These are phyloP conservation scores for Typhlichthys subterraneus DNA, from an alignment of 2,797 vertebrate species.

Conservation along the genomic window DNA sequence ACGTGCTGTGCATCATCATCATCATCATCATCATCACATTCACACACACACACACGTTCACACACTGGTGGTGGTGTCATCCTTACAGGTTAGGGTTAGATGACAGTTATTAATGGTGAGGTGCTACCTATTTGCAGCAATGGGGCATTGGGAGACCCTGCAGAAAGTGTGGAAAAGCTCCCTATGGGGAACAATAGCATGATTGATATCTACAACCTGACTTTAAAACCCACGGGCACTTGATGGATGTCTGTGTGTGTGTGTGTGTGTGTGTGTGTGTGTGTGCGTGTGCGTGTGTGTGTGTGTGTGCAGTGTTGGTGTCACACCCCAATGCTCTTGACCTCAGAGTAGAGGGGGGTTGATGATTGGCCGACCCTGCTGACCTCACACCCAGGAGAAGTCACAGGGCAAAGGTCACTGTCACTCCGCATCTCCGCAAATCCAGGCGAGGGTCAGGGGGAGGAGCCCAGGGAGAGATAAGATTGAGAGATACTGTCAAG, in stretches of 20 bases:
- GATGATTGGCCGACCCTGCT: constrained; percentile 47
- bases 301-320: constrained; percentile 9
- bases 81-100: constrained; percentile 54
- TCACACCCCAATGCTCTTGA: constrained; percentile 32
- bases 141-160: constrained; percentile 37
- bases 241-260: background rate
- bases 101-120: constrained; percentile 57
- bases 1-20: no score
- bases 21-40: no score
- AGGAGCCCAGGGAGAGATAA: constrained; percentile 12
- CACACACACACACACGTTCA: constrained; percentile 10
- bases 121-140: constrained; percentile 59
- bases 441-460: constrained; percentile 13
- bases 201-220: constrained; percentile 40
- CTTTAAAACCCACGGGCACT: constrained; percentile 36
- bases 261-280: constrained; percentile 3
- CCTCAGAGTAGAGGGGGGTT: constrained; percentile 27
- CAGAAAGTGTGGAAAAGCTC: constrained; percentile 38
- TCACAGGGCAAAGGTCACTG: constrained; percentile 50
- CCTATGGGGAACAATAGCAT: constrained; percentile 37
- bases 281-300: background rate
- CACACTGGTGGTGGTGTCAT: background rate
- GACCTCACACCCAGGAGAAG: constrained; percentile 39
- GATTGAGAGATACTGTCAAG: constrained; percentile 20
- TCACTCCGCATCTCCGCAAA: constrained; percentile 25